Base-by-base conservation (phyloP, 1,140 invertebrate species). In the Diabrotica undecimpunctata region DNA sequence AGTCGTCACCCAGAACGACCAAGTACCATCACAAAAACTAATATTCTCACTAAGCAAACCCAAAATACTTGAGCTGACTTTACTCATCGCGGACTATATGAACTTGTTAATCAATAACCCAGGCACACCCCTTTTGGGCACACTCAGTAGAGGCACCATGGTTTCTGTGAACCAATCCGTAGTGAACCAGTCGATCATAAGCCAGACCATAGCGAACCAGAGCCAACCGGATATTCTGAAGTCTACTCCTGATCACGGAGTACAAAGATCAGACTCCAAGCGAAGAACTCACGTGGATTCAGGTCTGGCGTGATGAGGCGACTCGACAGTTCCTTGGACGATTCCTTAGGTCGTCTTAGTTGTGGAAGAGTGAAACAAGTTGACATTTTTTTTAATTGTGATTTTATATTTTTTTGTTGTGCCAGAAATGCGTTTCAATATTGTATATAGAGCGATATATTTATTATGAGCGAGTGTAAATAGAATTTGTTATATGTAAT, bases 51-150 rank as follows among this genome's bases (percentile, higher is more conserved):
- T 97, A 78, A 90, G 90, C 71, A 96, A 97, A 83, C 91, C 92
- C 56, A 96, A 96, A 92, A 94, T 95, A 79, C 80, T 81, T 62
- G 94, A 97, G 81, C 86, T 96, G 68, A 98, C 95, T 0, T 82
- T 96, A 59, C 82, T 97, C 35, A 95, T 97, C 75, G 95, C 95
- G 11, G 95, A 97, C 80, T 98, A 97, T 78, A 97, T 97, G 89
- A 97, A 97, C 80, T 90, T 92, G 0, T 75, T 93, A 66, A 89
- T 89, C 3, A 86, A 88, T 61, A 84, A 86, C 14, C 86, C 89
- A 0, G 90, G 89, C 6, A 93, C 91, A 0, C 91, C 91, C 0
- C 86, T 91, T 71, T 88, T 91, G 82, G 90, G 90, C 70, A 92
- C 91, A 0, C 80, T 93, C 10, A 91, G 90, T 5, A 83, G 91